Conservation (phyloP, 2,888 invertebrate species). For the Melanophora roralis region DNA sequence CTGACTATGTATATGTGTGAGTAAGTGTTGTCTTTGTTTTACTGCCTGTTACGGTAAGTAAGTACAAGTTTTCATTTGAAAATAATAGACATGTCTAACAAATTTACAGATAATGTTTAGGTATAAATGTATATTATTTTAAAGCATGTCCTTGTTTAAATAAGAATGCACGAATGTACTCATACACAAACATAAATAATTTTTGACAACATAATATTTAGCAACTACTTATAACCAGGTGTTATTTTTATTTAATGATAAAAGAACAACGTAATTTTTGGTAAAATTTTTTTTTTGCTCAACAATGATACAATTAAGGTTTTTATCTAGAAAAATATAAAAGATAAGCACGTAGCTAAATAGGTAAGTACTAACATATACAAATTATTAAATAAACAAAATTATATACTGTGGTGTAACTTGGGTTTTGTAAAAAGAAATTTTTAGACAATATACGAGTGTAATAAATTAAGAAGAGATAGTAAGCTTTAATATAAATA, state of each 20-base stretch:
- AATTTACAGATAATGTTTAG: conserved; percentile 12
- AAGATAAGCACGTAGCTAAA: not conserved
- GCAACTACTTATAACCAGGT: conserved; percentile 12
- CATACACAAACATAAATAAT: not conserved
- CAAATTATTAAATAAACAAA: not conserved
- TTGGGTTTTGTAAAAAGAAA: too few relatives aligned
- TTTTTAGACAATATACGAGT: too few relatives aligned
- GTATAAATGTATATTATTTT: not conserved
- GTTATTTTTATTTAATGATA: conserved; percentile 14
- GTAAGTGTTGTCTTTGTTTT: too few relatives aligned
- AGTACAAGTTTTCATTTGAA: not conserved
- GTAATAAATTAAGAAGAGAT: too few relatives aligned
- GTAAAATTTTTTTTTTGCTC: not conserved
- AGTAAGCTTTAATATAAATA: too few relatives aligned
- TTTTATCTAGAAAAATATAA: not conserved
- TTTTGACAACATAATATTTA: conserved; percentile 21
- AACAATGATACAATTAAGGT: not conserved
- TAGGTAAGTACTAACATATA: not conserved
- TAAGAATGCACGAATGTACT: not conserved
- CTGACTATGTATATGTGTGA: too few relatives aligned
- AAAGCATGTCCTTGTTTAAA: not conserved
- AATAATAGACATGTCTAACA: conserved; percentile 15
- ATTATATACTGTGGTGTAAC: not conserved
- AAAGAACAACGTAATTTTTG: conserved; percentile 1
- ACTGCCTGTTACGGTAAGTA: not conserved